These are phyloP conservation scores for Blomia tropicalis DNA, from an alignment of 2,888 invertebrate species.

Conservation along the genomic window DNA sequence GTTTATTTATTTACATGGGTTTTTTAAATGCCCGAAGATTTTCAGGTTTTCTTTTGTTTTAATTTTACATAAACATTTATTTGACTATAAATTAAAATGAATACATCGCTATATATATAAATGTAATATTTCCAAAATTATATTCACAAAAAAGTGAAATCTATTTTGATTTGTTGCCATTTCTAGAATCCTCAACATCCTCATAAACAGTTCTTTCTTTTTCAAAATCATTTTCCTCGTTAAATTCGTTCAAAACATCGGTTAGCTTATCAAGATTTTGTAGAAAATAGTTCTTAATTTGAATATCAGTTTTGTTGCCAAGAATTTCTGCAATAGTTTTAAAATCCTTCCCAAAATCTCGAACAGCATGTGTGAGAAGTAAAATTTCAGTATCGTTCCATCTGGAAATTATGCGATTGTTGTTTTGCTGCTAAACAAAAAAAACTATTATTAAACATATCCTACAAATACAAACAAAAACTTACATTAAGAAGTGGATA, in stretches of 20 bases:
- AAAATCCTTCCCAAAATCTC: constrained; percentile 57
- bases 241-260: neutral
- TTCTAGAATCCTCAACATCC: neutral
- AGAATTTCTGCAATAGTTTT: constrained; percentile 84
- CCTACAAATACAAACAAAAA: too few species aligned
- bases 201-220: neutral
- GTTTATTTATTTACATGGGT: too few species aligned
- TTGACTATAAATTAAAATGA: too few species aligned
- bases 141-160: too few species aligned
- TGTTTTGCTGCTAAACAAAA: constrained; percentile 31
- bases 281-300: constrained; percentile 41
- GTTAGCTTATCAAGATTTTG: neutral
- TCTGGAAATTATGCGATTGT: constrained; percentile 58
- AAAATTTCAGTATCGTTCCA: constrained; percentile 86
- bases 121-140: too few species aligned
- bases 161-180: neutral
- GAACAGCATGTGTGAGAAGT: constrained; percentile 65
- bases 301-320: constrained; percentile 84
- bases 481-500: neutral
- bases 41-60: too few species aligned
- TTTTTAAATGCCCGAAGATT: too few species aligned
- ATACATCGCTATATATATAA: too few species aligned
- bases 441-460: constrained; percentile 8
- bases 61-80: too few species aligned
- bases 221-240: neutral